Conservation (phyloP, 2,113 vertebrate genomes). For the Acinonyx jubatus region DNA sequence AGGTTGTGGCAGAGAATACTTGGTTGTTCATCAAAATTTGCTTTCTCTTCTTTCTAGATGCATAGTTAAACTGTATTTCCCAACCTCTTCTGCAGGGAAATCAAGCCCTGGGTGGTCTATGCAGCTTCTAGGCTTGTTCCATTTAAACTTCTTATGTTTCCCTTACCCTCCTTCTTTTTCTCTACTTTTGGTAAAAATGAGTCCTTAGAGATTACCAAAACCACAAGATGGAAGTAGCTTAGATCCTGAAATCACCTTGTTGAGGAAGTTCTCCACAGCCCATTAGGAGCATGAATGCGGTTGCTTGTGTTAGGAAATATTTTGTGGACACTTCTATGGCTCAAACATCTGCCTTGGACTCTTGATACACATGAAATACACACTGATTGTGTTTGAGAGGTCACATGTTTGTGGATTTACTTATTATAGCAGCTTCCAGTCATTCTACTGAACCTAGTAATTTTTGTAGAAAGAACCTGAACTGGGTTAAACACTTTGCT, state of each 20-base stretch:
- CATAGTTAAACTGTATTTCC: background rate
- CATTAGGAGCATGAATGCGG: background rate
- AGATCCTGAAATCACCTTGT: background rate
- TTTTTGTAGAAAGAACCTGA: background rate
- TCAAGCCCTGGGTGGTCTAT: background rate
- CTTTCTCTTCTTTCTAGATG: background rate
- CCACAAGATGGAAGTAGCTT: background rate
- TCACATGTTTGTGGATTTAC: rapidly evolving
- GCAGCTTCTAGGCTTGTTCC: background rate
- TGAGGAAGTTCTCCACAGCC: background rate
- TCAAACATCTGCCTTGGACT: background rate
- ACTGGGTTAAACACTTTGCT: background rate
- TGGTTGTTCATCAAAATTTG: background rate
- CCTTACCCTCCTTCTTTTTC: background rate
- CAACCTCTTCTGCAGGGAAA: background rate
- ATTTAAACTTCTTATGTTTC: background rate
- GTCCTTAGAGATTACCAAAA: background rate
- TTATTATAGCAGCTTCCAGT: background rate
- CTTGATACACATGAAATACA: background rate
- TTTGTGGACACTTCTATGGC: no score
- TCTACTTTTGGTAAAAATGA: background rate
- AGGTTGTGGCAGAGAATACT: background rate
- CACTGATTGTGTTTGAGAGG: rapidly evolving
- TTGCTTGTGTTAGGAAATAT: no score
- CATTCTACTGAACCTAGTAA: background rate